Evolutionary conservation across 2,888 invertebrate species (phyloP).

Genomic region (Pammene aurita): DNA sequence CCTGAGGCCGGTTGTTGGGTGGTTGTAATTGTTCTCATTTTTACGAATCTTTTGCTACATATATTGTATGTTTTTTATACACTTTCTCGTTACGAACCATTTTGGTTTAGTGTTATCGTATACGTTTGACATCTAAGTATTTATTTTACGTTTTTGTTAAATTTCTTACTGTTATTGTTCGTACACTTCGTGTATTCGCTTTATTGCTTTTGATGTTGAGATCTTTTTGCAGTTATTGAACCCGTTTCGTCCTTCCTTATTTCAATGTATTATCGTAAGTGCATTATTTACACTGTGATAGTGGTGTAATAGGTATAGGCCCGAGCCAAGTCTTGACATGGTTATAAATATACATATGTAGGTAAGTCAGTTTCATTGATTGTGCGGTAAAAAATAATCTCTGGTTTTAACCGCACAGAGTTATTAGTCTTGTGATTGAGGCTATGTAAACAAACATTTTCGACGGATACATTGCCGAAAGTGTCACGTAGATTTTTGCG

Average conservation of each 20-base stretch:
- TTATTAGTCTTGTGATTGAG: not conserved
- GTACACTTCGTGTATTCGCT: conserved; percentile 54
- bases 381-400: not conserved
- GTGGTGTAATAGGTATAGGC: conserved; percentile 75
- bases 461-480: not conserved
- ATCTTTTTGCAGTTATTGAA: conserved; percentile 54
- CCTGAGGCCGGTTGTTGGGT: conserved; percentile 1
- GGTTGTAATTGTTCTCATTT: conserved; percentile 8
- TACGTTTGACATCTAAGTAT: conserved; percentile 29
- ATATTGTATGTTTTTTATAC: conserved; percentile 14
- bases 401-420: not conserved
- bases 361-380: conserved; percentile 16
- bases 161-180: conserved; percentile 53
- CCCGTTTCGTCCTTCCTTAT: conserved; percentile 61
- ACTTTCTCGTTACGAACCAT: conserved; percentile 23
- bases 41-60: conserved; percentile 22
- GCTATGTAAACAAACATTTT: not conserved
- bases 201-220: conserved; percentile 51
- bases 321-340: conserved; percentile 74
- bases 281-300: conserved; percentile 83
- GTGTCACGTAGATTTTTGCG: not conserved
- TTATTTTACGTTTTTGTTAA: conserved; percentile 44
- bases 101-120: conserved; percentile 37
- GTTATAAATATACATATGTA: conserved; percentile 54
- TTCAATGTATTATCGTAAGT: conserved; percentile 72